phyloP scores from a whole-genome alignment of 1,140 invertebrate genomes.

The Drosophila prosaltans region DNA sequence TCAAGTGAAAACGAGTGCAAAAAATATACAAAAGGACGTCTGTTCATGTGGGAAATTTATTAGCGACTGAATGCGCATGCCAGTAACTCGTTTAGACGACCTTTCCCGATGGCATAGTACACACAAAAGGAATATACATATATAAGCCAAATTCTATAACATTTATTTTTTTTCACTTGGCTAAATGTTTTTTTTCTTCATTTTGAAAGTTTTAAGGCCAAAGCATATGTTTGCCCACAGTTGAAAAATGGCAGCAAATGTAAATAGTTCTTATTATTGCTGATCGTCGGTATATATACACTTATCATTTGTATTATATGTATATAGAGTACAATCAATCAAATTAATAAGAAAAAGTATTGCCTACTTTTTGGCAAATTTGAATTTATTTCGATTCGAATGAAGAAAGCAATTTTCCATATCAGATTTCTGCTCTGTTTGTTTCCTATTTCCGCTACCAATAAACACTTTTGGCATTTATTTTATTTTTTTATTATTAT shows the following conservation, averaged over 20 bases:
- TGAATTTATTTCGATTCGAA: neutral
- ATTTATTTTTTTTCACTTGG: constrained; percentile 4
- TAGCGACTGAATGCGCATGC: constrained; percentile 12
- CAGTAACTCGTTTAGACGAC: constrained; percentile 1
- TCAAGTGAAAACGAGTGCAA: neutral
- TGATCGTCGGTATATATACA: too few species aligned
- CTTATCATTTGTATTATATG: too few species aligned
- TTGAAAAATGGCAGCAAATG: too few species aligned
- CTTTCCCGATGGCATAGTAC: neutral
- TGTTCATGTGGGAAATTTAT: constrained; percentile 10
- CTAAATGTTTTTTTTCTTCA: neutral
- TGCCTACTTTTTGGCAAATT: too few species aligned
- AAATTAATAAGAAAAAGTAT: too few species aligned
- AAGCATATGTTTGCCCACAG: too few species aligned
- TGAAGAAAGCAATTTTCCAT: neutral
- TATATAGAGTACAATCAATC: too few species aligned
- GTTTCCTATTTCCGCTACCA: constrained; percentile 6
- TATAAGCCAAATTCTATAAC: constrained; percentile 1
- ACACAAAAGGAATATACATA: constrained; percentile 2
- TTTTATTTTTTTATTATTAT: neutral
- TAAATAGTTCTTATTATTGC: too few species aligned
- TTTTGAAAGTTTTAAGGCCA: too few species aligned
- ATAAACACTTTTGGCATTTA: constrained; percentile 1
- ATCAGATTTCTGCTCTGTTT: constrained; percentile 3
- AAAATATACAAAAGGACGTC: neutral